Evolutionary conservation across 2,113 vertebrate genomes (phyloP).

Genomic region (Melanerpes aurifrons): DNA sequence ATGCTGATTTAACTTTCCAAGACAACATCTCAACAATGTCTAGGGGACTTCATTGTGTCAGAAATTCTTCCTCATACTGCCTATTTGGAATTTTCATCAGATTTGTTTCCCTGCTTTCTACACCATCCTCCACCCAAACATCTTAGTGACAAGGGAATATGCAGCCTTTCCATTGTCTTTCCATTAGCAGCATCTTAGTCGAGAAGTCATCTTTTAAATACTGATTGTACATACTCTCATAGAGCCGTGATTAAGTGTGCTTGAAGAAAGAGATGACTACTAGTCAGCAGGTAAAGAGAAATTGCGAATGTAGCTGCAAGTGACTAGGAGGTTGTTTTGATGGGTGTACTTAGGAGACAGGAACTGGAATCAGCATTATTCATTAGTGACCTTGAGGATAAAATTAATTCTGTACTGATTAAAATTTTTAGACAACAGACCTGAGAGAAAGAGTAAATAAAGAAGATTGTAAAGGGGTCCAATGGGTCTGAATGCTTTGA

Average conservation of each 20-base stretch:
- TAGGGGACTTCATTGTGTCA: not conserved
- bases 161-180: not conserved
- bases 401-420: conserved; percentile 32
- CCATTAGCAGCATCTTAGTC: not conserved
- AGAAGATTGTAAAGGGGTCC: not conserved
- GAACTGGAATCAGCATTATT: conserved; percentile 27
- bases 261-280: not conserved
- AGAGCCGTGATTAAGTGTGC: not conserved
- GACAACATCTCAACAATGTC: not conserved
- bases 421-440: conserved; percentile 12
- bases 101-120: not conserved
- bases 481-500: not conserved
- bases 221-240: not conserved
- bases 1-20: not conserved
- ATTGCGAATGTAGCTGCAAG: not conserved
- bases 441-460: conserved; percentile 26
- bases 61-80: not conserved
- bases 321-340: not conserved
- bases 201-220: not conserved
- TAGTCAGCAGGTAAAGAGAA: not conserved
- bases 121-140: not conserved
- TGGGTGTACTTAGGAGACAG: not conserved
- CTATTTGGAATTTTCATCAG: no score
- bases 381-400: conserved; percentile 18
- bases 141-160: not conserved